Evolutionary conservation across 1,140 invertebrate genomes (phyloP).

Genomic region (Eupeodes corollae): DNA sequence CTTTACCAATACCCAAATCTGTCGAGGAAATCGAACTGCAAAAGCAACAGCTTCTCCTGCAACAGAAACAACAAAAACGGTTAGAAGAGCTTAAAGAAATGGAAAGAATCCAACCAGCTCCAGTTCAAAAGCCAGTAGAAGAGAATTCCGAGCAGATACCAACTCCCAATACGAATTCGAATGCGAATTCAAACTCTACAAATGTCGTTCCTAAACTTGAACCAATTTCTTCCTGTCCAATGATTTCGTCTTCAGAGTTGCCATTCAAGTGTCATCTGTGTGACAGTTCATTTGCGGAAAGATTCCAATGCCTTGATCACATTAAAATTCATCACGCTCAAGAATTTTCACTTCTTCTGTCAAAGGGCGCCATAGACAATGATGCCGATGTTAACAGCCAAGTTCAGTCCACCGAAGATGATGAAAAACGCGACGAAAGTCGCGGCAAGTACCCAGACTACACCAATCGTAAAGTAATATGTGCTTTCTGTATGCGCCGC

Average conservation of each 20-base stretch:
- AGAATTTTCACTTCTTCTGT: slow-evolving; percentile 62
- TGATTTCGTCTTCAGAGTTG: slow-evolving; percentile 43
- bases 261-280: slow-evolving; percentile 90
- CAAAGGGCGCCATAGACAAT: slow-evolving; percentile 66
- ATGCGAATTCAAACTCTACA: not conserved
- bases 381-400: slow-evolving; percentile 28
- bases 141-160: slow-evolving; percentile 1
- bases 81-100: slow-evolving; percentile 12
- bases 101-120: not conserved
- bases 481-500: slow-evolving; percentile 80
- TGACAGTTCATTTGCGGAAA: slow-evolving; percentile 69
- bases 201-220: slow-evolving; percentile 6
- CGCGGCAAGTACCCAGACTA: slow-evolving; percentile 72
- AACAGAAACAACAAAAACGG: slow-evolving; percentile 9
- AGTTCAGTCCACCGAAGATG: slow-evolving; percentile 38
- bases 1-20: slow-evolving; percentile 33
- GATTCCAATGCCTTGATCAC: slow-evolving; percentile 70
- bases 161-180: slow-evolving; percentile 1
- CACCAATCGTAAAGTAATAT: slow-evolving; percentile 79
- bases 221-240: slow-evolving; percentile 1
- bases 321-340: slow-evolving; percentile 57
- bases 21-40: slow-evolving; percentile 33
- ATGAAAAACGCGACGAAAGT: slow-evolving; percentile 43
- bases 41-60: slow-evolving; percentile 11
- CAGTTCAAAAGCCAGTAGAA: no score